Percentiles rank a stretch among this genome's conserved stretches.
These are phyloP conservation scores for Noturus placidus DNA, from an alignment of 2,113 vertebrate species.

Conservation along the genomic window DNA sequence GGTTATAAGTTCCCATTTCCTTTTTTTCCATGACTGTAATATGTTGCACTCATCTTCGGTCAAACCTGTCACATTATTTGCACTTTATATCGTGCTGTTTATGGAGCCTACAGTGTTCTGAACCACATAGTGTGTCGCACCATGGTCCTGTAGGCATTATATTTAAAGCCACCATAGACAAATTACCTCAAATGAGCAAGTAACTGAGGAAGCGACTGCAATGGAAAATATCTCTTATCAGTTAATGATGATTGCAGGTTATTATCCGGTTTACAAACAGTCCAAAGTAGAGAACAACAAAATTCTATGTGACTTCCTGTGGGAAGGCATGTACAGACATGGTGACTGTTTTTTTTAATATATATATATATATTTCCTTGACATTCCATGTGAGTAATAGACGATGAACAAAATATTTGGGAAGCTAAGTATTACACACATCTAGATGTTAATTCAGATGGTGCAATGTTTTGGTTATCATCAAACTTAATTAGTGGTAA, in stretches of 20 bases:
- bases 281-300: constrained; percentile 35
- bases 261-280: constrained; percentile 39
- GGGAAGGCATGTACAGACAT: background rate
- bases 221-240: constrained; percentile 35
- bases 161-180: background rate
- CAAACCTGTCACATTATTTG: background rate
- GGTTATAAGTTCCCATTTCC: background rate
- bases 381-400: background rate
- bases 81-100: background rate
- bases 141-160: background rate
- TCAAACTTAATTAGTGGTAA: background rate
- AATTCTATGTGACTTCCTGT: constrained; percentile 19
- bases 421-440: background rate
- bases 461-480: background rate
- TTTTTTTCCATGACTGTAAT: background rate
- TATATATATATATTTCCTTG: background rate
- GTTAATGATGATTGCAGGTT: constrained; percentile 40
- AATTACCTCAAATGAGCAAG: background rate
- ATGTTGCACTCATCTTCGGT: background rate
- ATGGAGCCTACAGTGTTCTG: background rate
- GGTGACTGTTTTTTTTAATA: background rate
- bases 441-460: background rate
- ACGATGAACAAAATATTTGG: background rate
- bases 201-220: constrained; percentile 14
- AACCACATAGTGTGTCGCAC: background rate